phyloP scores from a whole-genome alignment of 2,113 vertebrate species.

The rat (Rattus norvegicus) region DNA sequence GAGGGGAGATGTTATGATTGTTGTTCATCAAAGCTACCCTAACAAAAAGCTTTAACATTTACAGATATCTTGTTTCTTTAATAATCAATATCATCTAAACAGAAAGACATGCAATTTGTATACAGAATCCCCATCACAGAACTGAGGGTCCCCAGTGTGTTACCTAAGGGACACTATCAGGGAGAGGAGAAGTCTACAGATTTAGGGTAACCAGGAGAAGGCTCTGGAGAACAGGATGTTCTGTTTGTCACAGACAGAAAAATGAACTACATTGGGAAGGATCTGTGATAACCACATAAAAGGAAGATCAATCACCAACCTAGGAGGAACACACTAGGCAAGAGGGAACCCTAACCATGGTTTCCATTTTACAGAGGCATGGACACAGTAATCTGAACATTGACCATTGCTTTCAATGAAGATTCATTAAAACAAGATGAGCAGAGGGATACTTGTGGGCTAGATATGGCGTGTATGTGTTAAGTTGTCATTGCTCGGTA shows the following conservation, averaged over 20 bases:
- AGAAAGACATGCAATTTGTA: background rate
- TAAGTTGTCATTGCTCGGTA: background rate
- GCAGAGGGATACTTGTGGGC: fast-evolving
- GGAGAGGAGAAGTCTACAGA: too few species aligned
- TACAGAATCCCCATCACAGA: background rate
- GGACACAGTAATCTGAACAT: background rate
- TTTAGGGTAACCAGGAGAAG: too few species aligned
- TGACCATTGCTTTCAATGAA: background rate
- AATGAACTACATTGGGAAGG: background rate
- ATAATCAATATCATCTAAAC: background rate
- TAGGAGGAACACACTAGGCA: background rate
- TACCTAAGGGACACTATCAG: background rate
- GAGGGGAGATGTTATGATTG: background rate
- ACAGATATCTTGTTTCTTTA: background rate
- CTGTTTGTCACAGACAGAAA: background rate
- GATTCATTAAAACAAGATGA: background rate
- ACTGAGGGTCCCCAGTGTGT: background rate
- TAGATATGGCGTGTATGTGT: background rate
- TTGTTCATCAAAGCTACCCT: background rate
- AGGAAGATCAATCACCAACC: background rate
- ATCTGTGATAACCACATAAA: background rate
- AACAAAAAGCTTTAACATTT: background rate
- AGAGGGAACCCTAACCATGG: background rate
- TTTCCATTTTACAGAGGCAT: background rate
- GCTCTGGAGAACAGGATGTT: background rate